phyloP scores from a whole-genome alignment of 2,797 vertebrate genomes.

The Hoplostethus atlanticus region DNA sequence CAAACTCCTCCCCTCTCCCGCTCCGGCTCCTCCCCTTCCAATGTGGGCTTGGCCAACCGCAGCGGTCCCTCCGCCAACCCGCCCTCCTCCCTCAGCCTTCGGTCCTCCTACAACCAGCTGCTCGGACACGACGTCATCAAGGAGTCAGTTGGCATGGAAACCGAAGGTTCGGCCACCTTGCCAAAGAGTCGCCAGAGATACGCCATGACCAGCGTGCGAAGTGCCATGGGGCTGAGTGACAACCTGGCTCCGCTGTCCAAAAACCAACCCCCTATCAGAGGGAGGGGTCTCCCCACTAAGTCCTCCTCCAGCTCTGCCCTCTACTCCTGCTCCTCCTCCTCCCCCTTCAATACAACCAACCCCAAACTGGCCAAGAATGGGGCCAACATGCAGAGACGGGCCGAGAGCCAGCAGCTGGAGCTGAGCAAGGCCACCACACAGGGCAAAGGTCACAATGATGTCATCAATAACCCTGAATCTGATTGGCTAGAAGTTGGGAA shows the following conservation, averaged over 20 bases:
- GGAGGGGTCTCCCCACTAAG: constrained; percentile 82
- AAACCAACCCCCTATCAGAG: constrained; percentile 71
- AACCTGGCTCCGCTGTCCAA: constrained; percentile 72
- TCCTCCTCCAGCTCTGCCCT: constrained; percentile 87
- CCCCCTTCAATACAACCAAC: constrained; percentile 86
- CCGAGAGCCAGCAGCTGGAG: constrained; percentile 93
- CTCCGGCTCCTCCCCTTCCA: constrained; percentile 86
- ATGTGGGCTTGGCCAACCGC: constrained; percentile 89
- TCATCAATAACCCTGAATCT: constrained; percentile 84
- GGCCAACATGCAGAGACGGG: constrained; percentile 96
- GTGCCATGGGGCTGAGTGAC: constrained; percentile 92
- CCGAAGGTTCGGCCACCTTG: constrained; percentile 87
- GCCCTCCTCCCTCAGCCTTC: constrained; percentile 93
- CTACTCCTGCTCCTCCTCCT: constrained; percentile 88
- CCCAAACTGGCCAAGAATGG: constrained; percentile 97
- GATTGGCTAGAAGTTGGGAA: constrained; percentile 92
- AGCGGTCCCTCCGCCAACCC: constrained; percentile 84
- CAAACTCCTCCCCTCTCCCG: constrained; percentile 91
- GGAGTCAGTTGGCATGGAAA: constrained; percentile 84
- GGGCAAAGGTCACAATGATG: constrained; percentile 81
- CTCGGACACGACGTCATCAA: constrained; percentile 90
- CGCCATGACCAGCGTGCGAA: constrained; percentile 91
- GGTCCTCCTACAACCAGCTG: constrained; percentile 95
- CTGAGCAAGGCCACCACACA: constrained; percentile 88
- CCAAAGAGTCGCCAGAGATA: constrained; percentile 95